Evolutionary conservation across 2,797 vertebrate genomes (phyloP), one percentile per base, ranked within the genome.

Genomic region (Lepilemur septentrionalis): DNA sequence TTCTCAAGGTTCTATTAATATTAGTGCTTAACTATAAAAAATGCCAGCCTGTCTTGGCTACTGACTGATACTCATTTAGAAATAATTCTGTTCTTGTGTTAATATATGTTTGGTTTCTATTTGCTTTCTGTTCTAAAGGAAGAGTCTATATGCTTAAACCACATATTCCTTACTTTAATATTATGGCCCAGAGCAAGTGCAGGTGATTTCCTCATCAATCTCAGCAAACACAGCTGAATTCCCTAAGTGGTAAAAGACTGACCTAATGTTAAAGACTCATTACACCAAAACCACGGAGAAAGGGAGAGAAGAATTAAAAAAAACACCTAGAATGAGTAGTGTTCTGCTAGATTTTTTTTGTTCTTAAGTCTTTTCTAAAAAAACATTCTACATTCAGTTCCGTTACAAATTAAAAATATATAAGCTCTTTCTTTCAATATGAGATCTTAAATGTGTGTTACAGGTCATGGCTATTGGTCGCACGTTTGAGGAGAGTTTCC

Each of bases 391-490:
- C 14, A 67, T 32, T 1, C 30, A 50, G 10, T 82, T 94, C 30
- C 80, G 38, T 73, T 82, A 61, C n/a, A 55, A 46, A 85, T 73
- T 80, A 46, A 81, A 92, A 55, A 70, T 23, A 75, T 4, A 5
- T 59, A 6, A 80, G 23, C 25, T 97, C 4, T 5, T 43, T 10
- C 1, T 0, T 32, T 89, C 93, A 9, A 30, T 0, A 2, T 8
- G 73, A 72, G 5, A 59, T 55, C 48, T 79, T 87, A 85, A 80
- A 70, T 57, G 25, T 94, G 35, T 4, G 0, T 95, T 96, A 0
- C 98, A 99, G 99, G 99, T 99, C 93, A 99, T 99, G 99, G 99
- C 99, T 12, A 98, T 99, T 11, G 99, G 99, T 5, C 99, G 99
- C 55, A 99, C 99, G 0, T 99, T 99, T 96, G 99, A 99, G 94